Evolutionary conservation across 2,888 invertebrate genomes (phyloP).

Genomic region (Eudasyphora cyanicolor): DNA sequence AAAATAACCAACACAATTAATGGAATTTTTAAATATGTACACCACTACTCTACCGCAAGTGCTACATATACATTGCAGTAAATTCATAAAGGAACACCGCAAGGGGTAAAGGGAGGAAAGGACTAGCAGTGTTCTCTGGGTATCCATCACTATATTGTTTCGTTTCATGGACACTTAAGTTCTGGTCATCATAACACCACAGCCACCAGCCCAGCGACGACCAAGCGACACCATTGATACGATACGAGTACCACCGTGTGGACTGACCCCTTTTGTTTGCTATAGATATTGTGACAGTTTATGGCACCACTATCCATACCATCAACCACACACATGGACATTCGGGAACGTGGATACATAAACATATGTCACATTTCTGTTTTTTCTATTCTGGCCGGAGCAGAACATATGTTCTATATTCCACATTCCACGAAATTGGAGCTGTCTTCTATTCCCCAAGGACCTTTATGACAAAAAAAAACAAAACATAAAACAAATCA

Average conservation of each 20-base stretch:
- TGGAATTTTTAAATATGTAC: background rate
- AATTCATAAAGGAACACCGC: too few relatives aligned
- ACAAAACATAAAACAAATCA: too few relatives aligned
- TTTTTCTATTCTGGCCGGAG: background rate
- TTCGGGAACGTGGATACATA: background rate
- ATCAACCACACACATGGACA: background rate
- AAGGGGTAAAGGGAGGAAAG: too few relatives aligned
- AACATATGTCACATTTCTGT: conserved; percentile 17
- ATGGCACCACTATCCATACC: too few relatives aligned
- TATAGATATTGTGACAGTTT: background rate
- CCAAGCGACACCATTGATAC: too few relatives aligned
- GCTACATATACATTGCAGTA: background rate
- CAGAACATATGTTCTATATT: conserved; percentile 22
- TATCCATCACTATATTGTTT: background rate
- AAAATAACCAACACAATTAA: conserved; percentile 6
- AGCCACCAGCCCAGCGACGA: background rate
- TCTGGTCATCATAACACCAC: background rate
- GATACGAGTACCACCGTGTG: background rate
- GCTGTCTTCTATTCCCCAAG: conserved; percentile 45
- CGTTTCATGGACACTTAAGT: conserved; percentile 7
- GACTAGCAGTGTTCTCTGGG: background rate
- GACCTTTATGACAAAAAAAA: too few relatives aligned
- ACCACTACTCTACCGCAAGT: background rate
- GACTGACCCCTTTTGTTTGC: conserved; percentile 1
- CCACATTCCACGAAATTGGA: conserved; percentile 17